Evolutionary conservation across 2,113 vertebrate species (phyloP).

Genomic region (Morone chrysops): DNA sequence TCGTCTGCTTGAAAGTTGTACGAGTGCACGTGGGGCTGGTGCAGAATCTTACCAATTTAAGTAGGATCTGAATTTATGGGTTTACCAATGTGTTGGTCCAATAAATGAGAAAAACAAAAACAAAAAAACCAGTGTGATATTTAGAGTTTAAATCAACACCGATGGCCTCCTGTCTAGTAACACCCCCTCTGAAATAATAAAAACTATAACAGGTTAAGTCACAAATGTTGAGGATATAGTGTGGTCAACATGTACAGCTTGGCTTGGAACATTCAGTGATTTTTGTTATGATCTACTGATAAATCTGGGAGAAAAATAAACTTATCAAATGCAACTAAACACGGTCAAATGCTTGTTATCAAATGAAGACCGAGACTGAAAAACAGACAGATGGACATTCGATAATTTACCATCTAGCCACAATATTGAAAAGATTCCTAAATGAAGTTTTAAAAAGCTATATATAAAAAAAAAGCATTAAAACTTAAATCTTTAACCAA

Average conservation of each 20-base stretch:
- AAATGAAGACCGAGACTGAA: constrained; percentile 47
- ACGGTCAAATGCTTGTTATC: constrained; percentile 67
- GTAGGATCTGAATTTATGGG: constrained; percentile 27
- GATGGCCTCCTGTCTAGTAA: constrained; percentile 42
- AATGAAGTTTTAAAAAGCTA: constrained; percentile 59
- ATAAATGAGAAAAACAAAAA: constrained; percentile 35
- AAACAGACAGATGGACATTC: constrained; percentile 36
- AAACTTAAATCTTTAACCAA: constrained; percentile 58
- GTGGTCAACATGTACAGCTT: constrained; percentile 45
- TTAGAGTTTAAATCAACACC: constrained; percentile 20
- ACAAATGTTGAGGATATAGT: neutral
- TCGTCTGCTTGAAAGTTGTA: constrained; percentile 59
- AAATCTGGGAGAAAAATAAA: constrained; percentile 24
- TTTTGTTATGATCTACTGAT: constrained; percentile 19
- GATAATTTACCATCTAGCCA: constrained; percentile 33
- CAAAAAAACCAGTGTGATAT: constrained; percentile 3
- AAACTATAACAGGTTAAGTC: constrained; percentile 27
- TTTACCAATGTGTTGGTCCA: constrained; percentile 60
- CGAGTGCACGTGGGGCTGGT: constrained; percentile 70
- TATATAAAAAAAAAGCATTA: constrained; percentile 47
- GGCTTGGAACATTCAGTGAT: constrained; percentile 52
- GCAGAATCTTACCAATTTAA: constrained; percentile 68
- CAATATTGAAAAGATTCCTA: constrained; percentile 39
- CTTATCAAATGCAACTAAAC: constrained; percentile 29
- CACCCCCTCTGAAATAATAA: constrained; percentile 45